Percentiles rank a stretch among this genome's conserved stretches.
These are phyloP conservation scores for Drosophila eugracilis DNA, from an alignment of 1,140 invertebrate species.

Conservation along the genomic window DNA sequence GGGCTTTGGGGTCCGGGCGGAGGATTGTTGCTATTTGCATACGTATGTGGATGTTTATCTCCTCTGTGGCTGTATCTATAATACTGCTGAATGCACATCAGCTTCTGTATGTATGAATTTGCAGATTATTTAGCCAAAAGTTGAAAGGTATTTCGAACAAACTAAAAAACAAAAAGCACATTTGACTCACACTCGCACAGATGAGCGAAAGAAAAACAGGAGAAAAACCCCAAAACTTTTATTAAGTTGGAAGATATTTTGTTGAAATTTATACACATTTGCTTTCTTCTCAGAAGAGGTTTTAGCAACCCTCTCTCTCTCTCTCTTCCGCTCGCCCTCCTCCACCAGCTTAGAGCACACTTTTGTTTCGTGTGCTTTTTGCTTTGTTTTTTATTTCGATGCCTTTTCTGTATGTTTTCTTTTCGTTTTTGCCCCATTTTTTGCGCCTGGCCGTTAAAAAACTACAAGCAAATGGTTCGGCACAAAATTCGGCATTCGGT, in stretches of 20 bases:
- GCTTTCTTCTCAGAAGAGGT: slow-evolving; percentile 46
- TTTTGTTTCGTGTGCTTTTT: slow-evolving; percentile 36
- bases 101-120: slow-evolving; percentile 60
- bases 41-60: slow-evolving; percentile 54
- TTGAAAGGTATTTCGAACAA: slow-evolving; percentile 73
- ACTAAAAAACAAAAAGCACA: slow-evolving; percentile 47
- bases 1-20: neutral
- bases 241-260: slow-evolving; percentile 83
- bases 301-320: too few relatives aligned
- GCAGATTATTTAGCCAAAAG: slow-evolving; percentile 80
- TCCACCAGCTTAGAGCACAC: slow-evolving; percentile 31
- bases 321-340: too few relatives aligned
- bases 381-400: slow-evolving; percentile 36
- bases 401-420: slow-evolving; percentile 35
- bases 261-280: slow-evolving; percentile 83
- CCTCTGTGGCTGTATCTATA: slow-evolving; percentile 46
- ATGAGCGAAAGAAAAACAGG: slow-evolving; percentile 57
- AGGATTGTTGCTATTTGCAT: slow-evolving; percentile 70
- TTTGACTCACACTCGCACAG: slow-evolving; percentile 10
- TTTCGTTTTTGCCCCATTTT: slow-evolving; percentile 46
- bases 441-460: slow-evolving; percentile 64
- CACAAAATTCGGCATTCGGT: slow-evolving; percentile 71
- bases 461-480: slow-evolving; percentile 64
- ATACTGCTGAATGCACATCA: slow-evolving; percentile 59
- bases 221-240: slow-evolving; percentile 71